Evolutionary conservation across 2,888 invertebrate genomes (phyloP), one percentile per base, ranked within the genome.

Genomic region (Acanthococcus lagerstroemiae): DNA sequence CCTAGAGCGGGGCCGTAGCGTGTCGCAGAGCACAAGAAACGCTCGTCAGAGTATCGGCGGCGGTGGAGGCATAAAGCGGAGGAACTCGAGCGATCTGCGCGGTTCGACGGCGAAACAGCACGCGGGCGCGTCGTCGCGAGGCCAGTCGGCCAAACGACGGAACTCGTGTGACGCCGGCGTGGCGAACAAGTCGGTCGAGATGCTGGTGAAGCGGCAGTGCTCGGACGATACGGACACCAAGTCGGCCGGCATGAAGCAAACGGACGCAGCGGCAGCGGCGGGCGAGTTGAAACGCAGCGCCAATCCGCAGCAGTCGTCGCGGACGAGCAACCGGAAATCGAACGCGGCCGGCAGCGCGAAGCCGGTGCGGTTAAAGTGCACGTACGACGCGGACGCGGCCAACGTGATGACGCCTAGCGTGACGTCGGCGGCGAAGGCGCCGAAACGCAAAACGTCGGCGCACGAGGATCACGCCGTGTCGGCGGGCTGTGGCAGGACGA

Each of bases 81-180:
- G 50, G 1, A 24, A 25, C 9, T 52, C 52, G 1, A 61, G 52
- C 44, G 52, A 52, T 22, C 17, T 21, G 22, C 61, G 61, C 5
- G 9, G 12, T 15, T 26, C 12, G 19, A 21, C 26, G 26, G 17
- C 26, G 17, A 21, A n/a, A 27, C 5, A 50, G 22, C 2, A 60
- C 26, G 21, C 61, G 37, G 6, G 27, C 12, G 15, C 15, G 24
- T 52, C 52, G 22, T 22, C 21, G 15, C n/a, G 12, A 19, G 30
- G 17, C 21, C 22, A 50, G 24, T 7, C 52, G 6, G 37, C 50
- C 0, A 61, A 52, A 17, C 50, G 61, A 4, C 26, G 61, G 19
- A 61, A 61, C 37, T 61, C 61, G 2, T 61, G 50, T 37, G 61
- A 61, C 26, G n/a, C 22, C 26, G 37, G 50, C 48, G 21, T 19